Percentiles rank a stretch among this genome's conserved stretches.
These are phyloP conservation scores for Metellina segmentata DNA, from an alignment of 2,888 invertebrate genomes.

Conservation along the genomic window DNA sequence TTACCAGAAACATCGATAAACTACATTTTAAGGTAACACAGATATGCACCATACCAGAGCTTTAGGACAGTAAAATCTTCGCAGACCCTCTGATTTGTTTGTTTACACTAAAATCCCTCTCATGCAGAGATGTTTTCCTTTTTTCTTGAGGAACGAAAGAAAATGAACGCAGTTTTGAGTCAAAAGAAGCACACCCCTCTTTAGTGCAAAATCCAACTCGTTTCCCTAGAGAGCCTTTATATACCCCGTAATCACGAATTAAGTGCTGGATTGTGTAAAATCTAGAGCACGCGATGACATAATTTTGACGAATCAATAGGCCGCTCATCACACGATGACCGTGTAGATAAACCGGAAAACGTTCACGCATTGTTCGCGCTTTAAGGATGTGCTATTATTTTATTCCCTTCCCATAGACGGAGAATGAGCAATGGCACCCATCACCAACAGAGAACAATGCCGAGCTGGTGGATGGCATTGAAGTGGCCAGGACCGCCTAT, in stretches of 20 bases:
- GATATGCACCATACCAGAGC: no score
- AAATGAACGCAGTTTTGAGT: no score
- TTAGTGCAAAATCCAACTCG: no score
- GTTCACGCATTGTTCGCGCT: slow-evolving; percentile 37
- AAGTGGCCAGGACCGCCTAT: slow-evolving; percentile 3
- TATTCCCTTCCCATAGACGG: background rate
- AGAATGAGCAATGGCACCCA: slow-evolving; percentile 3
- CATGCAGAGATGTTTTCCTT: no score
- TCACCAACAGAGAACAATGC: slow-evolving; percentile 28
- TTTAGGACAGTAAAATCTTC: no score
- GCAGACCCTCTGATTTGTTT: no score
- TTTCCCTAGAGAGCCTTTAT: slow-evolving; percentile 3
- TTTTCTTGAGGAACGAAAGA: no score
- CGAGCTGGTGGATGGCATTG: slow-evolving; percentile 37
- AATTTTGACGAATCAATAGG: slow-evolving; percentile 19
- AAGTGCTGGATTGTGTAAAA: slow-evolving; percentile 12
- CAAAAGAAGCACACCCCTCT: no score
- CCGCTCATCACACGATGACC: slow-evolving; percentile 55
- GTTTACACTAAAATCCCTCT: no score
- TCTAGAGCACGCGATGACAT: slow-evolving; percentile 54
- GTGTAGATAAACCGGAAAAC: slow-evolving; percentile 50
- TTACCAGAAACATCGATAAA: no score
- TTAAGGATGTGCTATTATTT: slow-evolving; percentile 21
- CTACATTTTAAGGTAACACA: no score
- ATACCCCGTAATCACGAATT: slow-evolving; percentile 16